These are phyloP conservation scores for Anniella stebbinsi DNA, from an alignment of 2,797 vertebrate genomes.

Conservation along the genomic window DNA sequence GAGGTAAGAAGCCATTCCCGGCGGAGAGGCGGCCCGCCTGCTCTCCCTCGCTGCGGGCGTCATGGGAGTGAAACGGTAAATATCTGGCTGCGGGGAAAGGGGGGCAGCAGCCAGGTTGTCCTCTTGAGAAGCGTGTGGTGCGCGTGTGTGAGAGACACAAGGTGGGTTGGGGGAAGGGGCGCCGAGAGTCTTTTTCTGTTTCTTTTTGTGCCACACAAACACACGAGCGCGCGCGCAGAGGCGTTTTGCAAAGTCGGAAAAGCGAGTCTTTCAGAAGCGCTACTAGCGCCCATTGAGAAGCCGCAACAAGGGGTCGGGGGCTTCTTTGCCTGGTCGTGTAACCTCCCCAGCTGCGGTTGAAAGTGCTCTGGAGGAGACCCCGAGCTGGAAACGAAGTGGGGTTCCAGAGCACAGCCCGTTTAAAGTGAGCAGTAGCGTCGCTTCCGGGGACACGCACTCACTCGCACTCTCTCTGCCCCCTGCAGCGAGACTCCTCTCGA, in stretches of 20 bases:
- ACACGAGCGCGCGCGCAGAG: not conserved
- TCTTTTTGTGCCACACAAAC: not conserved
- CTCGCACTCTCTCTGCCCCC: no score
- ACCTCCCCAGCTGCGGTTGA: not conserved
- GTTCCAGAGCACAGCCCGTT: not conserved
- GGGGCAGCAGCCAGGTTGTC: not conserved
- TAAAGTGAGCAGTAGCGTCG: not conserved
- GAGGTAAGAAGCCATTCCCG: not conserved
- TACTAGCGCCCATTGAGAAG: not conserved
- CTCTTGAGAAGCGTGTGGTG: no score
- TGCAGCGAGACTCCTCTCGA: not conserved
- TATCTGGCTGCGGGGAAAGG: not conserved
- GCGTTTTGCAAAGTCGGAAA: no score
- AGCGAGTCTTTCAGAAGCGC: not conserved
- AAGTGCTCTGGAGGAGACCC: not conserved
- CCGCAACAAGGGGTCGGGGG: not conserved
- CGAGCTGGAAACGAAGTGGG: not conserved
- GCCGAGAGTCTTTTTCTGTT: not conserved
- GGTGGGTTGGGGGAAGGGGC: not conserved
- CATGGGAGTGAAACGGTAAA: not conserved
- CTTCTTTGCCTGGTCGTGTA: not conserved
- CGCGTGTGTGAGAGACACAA: not conserved
- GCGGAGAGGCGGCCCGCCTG: not conserved
- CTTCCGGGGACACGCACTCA: not conserved
- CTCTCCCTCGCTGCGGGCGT: not conserved